Evolutionary conservation across 2,888 invertebrate species (phyloP).

Genomic region (Monochamus alternatus): DNA sequence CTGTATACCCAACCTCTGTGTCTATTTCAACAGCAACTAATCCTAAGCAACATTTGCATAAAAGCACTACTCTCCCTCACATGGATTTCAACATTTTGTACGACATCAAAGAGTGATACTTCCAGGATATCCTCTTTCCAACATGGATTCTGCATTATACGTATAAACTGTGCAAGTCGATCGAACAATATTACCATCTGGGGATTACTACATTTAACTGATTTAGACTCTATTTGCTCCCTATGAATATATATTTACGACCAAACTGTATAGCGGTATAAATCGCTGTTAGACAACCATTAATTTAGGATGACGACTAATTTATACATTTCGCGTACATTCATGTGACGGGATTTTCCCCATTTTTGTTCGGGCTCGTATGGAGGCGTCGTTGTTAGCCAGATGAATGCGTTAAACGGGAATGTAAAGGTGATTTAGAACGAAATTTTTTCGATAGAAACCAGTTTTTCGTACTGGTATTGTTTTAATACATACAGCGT

Average conservation of each 20-base stretch:
- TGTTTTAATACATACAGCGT: neutral
- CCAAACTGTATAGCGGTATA: neutral
- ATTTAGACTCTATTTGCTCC: neutral
- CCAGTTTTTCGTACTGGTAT: neutral
- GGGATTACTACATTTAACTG: too few relatives aligned
- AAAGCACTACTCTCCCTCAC: too few relatives aligned
- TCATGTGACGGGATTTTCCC: neutral
- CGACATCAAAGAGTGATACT: too few relatives aligned
- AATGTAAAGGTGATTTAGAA: neutral
- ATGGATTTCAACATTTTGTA: too few relatives aligned
- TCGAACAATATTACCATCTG: too few relatives aligned
- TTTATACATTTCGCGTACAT: neutral
- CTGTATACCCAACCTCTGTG: too few relatives aligned
- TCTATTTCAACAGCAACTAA: too few relatives aligned
- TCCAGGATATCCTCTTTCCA: too few relatives aligned
- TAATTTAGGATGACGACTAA: neutral
- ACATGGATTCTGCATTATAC: too few relatives aligned
- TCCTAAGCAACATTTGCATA: too few relatives aligned
- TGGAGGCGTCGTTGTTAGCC: neutral
- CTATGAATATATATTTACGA: neutral
- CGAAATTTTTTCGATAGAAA: too few relatives aligned
- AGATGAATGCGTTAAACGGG: neutral
- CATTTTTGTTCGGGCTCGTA: neutral
- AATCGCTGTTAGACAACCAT: neutral
- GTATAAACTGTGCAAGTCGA: too few relatives aligned